Percentiles rank a stretch among this genome's conserved stretches.
Evolutionary conservation across 2,113 vertebrate genomes (phyloP).

Genomic region (Nesoenas mayeri): DNA sequence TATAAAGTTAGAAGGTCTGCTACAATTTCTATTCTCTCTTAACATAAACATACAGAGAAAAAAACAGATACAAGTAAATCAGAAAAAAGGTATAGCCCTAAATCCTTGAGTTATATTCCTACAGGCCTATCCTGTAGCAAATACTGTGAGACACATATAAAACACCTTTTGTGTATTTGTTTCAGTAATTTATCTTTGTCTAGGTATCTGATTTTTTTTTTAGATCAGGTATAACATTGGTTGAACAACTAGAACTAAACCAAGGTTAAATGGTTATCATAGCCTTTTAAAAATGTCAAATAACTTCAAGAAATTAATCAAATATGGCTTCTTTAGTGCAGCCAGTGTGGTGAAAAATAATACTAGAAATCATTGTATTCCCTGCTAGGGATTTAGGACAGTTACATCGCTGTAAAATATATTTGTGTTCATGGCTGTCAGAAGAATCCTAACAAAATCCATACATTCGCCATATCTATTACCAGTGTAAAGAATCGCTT

Average conservation of each 20-base stretch:
- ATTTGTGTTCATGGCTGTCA: slow-evolving; percentile 75
- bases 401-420: slow-evolving; percentile 73
- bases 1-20: neutral
- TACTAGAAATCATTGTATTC: slow-evolving; percentile 66
- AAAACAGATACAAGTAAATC: neutral
- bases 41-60: neutral
- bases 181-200: neutral
- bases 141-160: neutral
- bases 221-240: neutral
- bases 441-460: slow-evolving; percentile 77
- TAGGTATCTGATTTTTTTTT: neutral
- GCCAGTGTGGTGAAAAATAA: slow-evolving; percentile 63
- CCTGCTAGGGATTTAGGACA: slow-evolving; percentile 66
- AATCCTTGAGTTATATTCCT: neutral
- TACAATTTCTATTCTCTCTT: neutral
- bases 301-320: slow-evolving; percentile 70
- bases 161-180: neutral
- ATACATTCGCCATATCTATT: slow-evolving; percentile 72
- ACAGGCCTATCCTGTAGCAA: neutral
- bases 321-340: slow-evolving; percentile 58
- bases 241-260: slow-evolving; percentile 55
- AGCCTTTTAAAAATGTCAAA: slow-evolving; percentile 36
- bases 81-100: neutral
- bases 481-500: slow-evolving; percentile 75
- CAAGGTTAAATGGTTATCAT: slow-evolving; percentile 58